These are phyloP conservation scores for Origma solitaria DNA, from an alignment of 2,113 vertebrate genomes.

Conservation along the genomic window DNA sequence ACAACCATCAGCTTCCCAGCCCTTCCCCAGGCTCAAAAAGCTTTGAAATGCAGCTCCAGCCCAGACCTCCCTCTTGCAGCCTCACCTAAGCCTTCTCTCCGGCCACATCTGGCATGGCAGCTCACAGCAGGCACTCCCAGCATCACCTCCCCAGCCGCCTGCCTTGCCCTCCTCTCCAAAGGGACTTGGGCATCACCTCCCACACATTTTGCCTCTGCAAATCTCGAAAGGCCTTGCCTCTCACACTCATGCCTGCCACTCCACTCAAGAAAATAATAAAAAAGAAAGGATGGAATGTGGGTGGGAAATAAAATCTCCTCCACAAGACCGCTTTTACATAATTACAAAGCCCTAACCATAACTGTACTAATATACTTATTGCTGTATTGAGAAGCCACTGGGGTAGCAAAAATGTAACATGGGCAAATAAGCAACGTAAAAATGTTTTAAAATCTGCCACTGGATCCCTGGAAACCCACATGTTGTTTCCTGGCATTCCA, in stretches of 20 bases:
- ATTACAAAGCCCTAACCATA: background rate
- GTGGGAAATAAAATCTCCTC: background rate
- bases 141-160: background rate
- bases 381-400: background rate
- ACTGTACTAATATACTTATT: background rate
- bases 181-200: background rate
- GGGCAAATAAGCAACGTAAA: background rate
- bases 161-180: background rate
- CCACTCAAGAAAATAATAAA: background rate
- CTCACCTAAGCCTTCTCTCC: background rate
- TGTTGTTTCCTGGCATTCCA: background rate
- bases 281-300: background rate
- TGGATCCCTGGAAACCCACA: background rate
- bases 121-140: background rate
- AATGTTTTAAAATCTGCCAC: background rate
- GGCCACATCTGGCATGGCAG: no score
- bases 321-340: background rate
- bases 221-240: background rate
- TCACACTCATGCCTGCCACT: background rate
- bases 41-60: background rate
- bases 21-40: background rate
- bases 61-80: background rate
- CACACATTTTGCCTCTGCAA: background rate
- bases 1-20: background rate
- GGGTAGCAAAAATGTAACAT: background rate